Evolutionary conservation across 2,888 invertebrate genomes (phyloP).

Genomic region (Sphecodes monilicornis): DNA sequence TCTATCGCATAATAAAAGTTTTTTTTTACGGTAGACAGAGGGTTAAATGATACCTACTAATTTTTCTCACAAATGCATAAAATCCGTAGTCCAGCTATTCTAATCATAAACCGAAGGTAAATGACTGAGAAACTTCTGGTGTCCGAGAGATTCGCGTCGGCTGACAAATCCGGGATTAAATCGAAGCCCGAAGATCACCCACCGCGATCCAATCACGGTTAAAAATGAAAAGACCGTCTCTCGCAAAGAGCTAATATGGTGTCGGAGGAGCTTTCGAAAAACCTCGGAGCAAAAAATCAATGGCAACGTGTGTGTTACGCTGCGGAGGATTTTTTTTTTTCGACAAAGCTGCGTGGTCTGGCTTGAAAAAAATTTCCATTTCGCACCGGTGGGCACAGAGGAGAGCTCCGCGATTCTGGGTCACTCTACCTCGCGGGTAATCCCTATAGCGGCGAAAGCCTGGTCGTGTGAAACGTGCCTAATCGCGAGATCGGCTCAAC

Average conservation of each 20-base stretch:
- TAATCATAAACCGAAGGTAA: too few relatives aligned
- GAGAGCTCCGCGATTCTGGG: constrained; percentile 51
- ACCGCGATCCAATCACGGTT: not conserved
- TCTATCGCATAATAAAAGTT: too few relatives aligned
- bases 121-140: not conserved
- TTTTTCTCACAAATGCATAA: too few relatives aligned
- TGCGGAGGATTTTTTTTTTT: not conserved
- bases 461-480: constrained; percentile 64
- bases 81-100: too few relatives aligned
- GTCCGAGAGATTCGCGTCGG: not conserved
- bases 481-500: constrained; percentile 72
- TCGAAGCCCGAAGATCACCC: not conserved
- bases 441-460: constrained; percentile 43
- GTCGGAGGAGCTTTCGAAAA: not conserved
- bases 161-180: not conserved
- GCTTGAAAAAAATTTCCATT: constrained; percentile 39
- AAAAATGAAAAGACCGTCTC: not conserved
- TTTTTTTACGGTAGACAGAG: too few relatives aligned
- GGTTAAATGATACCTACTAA: too few relatives aligned
- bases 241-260: not conserved
- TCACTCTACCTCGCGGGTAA: constrained; percentile 45
- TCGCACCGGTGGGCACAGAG: constrained; percentile 28
- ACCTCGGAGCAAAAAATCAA: not conserved
- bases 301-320: constrained; percentile 19
- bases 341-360: not conserved